phyloP scores from a whole-genome alignment of 2,113 vertebrate species.

The Toxostoma redivivum region DNA sequence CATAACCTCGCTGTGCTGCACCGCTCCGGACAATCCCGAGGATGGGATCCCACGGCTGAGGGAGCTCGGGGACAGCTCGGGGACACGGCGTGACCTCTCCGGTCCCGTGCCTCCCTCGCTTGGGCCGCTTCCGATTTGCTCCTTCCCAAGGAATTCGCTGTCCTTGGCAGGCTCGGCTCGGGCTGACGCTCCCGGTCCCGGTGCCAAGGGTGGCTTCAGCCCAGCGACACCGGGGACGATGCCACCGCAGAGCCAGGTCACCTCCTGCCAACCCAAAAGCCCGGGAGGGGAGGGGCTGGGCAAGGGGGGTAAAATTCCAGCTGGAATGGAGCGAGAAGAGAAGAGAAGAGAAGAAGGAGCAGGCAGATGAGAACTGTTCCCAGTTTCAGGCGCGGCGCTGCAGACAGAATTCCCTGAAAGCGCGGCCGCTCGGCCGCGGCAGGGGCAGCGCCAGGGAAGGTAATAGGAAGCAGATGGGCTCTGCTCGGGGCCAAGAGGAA shows the following conservation, averaged over 20 bases:
- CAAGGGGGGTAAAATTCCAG: neutral
- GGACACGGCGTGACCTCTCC: neutral
- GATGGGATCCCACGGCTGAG: neutral
- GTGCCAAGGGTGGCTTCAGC: slow-evolving; percentile 28
- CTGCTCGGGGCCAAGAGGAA: slow-evolving; percentile 50
- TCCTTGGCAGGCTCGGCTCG: slow-evolving; percentile 20
- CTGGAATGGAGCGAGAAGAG: neutral
- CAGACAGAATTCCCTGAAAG: slow-evolving; percentile 66
- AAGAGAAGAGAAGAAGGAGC: neutral
- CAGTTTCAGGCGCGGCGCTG: slow-evolving; percentile 48
- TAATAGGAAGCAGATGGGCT: slow-evolving; percentile 69
- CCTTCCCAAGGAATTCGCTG: slow-evolving; percentile 47
- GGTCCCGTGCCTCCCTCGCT: slow-evolving; percentile 40
- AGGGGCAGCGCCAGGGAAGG: slow-evolving; percentile 26
- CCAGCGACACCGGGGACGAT: rapidly evolving
- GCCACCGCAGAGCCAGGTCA: rapidly evolving
- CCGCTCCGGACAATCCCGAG: neutral
- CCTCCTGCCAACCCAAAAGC: neutral
- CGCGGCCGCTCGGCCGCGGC: slow-evolving; percentile 7
- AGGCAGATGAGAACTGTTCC: slow-evolving; percentile 44
- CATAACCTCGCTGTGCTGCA: neutral
- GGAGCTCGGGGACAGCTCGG: neutral
- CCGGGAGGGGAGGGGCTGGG: no score
- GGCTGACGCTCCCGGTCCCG: neutral
- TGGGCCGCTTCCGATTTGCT: slow-evolving; percentile 16